These are phyloP conservation scores for Chionoecetes opilio DNA, from an alignment of 1,140 invertebrate genomes.

Conservation along the genomic window DNA sequence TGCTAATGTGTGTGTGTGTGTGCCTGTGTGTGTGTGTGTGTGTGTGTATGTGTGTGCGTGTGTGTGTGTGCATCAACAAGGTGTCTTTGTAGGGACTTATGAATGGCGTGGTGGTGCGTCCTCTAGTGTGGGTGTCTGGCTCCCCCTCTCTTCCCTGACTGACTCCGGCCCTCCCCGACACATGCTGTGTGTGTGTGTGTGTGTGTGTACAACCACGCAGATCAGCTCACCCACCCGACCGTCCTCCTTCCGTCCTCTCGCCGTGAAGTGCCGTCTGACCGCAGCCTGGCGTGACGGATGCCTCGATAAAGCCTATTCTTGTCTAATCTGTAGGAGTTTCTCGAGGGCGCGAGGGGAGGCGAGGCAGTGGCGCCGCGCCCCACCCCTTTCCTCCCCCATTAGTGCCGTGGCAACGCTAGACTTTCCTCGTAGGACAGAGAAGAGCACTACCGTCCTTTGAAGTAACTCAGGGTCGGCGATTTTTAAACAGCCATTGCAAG, in stretches of 20 bases:
- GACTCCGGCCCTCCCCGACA: background rate
- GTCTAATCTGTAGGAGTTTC: background rate
- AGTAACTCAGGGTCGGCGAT: background rate
- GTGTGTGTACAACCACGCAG: background rate
- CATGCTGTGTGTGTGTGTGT: background rate
- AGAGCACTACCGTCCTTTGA: background rate
- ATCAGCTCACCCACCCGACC: background rate
- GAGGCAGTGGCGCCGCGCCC: background rate
- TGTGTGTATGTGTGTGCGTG: background rate
- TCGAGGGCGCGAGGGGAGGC: background rate
- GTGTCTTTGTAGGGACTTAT: conserved; percentile 20
- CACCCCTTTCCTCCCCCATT: background rate
- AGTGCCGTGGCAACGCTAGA: background rate
- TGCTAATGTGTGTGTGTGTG: background rate
- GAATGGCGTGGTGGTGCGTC: background rate
- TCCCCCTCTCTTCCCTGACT: background rate
- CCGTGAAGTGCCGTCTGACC: background rate
- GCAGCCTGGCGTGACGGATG: background rate
- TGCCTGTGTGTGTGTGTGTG: background rate
- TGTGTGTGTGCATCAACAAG: background rate
- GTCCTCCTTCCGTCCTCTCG: background rate
- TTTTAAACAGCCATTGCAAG: background rate
- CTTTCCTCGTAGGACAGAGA: background rate
- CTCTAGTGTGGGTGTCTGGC: background rate
- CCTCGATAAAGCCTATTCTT: background rate